Percentiles rank a stretch among this genome's conserved stretches.
Conservation (phyloP, 2,888 invertebrate species). For the Cantharis flavilabris region DNA sequence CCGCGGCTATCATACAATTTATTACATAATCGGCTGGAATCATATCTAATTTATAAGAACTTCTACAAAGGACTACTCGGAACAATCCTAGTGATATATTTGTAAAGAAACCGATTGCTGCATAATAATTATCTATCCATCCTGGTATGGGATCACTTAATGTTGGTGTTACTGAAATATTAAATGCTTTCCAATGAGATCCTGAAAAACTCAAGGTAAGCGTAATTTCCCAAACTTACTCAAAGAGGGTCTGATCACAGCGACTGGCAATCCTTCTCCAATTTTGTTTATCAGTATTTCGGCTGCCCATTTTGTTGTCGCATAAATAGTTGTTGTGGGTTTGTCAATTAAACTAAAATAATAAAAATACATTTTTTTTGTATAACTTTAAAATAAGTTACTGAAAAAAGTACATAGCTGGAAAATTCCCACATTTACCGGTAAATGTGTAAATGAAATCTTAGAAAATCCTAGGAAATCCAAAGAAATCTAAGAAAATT, state of each 20-base stretch:
- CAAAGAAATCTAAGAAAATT: too few species aligned
- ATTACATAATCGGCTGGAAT: constrained; percentile 4
- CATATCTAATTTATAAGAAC: not conserved
- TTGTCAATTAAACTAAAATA: not conserved
- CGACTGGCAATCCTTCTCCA: not conserved
- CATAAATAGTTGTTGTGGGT: not conserved
- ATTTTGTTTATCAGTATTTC: not conserved
- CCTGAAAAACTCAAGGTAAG: too few species aligned
- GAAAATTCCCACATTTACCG: too few species aligned
- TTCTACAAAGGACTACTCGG: not conserved
- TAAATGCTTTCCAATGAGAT: not conserved
- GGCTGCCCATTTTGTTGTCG: not conserved
- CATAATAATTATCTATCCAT: not conserved
- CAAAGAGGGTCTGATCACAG: not conserved
- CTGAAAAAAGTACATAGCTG: too few species aligned
- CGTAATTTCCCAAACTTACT: not conserved
- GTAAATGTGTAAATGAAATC: too few species aligned
- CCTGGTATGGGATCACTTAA: not conserved
- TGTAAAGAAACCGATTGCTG: not conserved
- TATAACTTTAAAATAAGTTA: too few species aligned
- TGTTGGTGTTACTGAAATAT: not conserved
- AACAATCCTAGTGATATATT: not conserved
- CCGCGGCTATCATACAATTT: constrained; percentile 2
- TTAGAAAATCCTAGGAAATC: too few species aligned
- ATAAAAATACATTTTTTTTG: too few species aligned